Evolutionary conservation across 2,888 invertebrate genomes (phyloP), one percentile per base, ranked within the genome.

Genomic region (Macrophya alboannulata): DNA sequence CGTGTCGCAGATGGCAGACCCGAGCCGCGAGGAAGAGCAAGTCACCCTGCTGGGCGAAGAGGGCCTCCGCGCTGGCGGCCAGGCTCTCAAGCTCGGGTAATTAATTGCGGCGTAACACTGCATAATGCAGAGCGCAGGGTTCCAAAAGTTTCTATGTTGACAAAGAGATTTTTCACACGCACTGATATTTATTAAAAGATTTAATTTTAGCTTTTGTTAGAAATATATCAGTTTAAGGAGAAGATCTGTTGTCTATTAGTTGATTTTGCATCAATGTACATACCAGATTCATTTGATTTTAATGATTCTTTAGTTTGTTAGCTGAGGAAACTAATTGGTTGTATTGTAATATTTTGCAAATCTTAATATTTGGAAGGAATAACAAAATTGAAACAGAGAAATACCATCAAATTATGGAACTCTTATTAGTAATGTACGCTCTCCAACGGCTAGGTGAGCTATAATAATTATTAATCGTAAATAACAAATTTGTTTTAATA

Each of bases 1-100:
- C 95, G 94, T 95, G 95, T 95, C 96, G 95, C 98, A 98, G 97
- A 98, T 99, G 98, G 98, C 98, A 95, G 99, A 99, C 95, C 98
- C 98, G 94, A 97, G 97, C 94, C 97, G 98, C 93, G 98, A 99
- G 95, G 98, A 99, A 95, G 98, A 99, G 95, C 98, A 98, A 95
- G 97, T 98, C 93, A 98, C 98, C 92, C 96, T 99, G 94, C 97
- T 99, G 94, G 98, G 98, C 94, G 99, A 99, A 95, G 99, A 99
- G 95, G 98, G 97, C 93, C 97, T 98, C 94, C 96, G 97, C 94
- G 98, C 98, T 94, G 98, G 98, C 94, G 98, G 98, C 95, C 99
- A 99, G 96, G 98, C 98, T 95, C 97, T 99, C 94, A 98, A 99
- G 95, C 96, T 99, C 95, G 99, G 99, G 99, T 99, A 98, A 97